Evolutionary conservation across 2,113 vertebrate genomes (phyloP), one percentile per base, ranked within the genome.

Genomic region (Nibea albiflora): DNA sequence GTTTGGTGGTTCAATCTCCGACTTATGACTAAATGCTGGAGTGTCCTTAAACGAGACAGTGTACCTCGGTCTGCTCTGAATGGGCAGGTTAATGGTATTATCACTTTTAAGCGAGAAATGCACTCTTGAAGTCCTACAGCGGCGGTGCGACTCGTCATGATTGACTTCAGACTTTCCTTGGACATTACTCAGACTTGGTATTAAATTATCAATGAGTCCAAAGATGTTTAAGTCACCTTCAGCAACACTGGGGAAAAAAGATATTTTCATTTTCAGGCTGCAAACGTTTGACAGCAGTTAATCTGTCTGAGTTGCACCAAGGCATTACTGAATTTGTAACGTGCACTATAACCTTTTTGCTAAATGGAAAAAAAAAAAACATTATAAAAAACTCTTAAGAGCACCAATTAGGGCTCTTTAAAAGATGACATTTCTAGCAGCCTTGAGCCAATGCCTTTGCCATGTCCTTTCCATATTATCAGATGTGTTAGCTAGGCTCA

Each of bases 151-250:
- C 85, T 78, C 17, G 7, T 69, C 61, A 77, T 83, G 76, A 81
- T 79, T 87, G 57, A 81, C 70, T 65, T 50, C 24, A 80, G 57
- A 64, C 67, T 74, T 31, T 9, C 39, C 64, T 15, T n/a, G 50
- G 79, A 86, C 78, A 83, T 85, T 63, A 86, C 61, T 77, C 75
- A 82, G 72, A 73, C 54, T 65, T 26, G 24, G 69, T 54, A 39
- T 47, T 79, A 75, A 82, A 90, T 83, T 58, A 84, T 76, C 67
- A 62, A 44, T 54, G 58, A 71, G 44, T 47, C 31, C 54, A 81
- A 62, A 74, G 68, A 78, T 74, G 57, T 84, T 26, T 26, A 58
- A 73, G 84, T 83, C 81, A 85, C 79, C 84, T 87, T 78, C 73
- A 76, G 63, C 76, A 65, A 26, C 28, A 75, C 35, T 50, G 28